Conservation (phyloP, 2,888 invertebrate genomes). For the Hipparchia semele region DNA sequence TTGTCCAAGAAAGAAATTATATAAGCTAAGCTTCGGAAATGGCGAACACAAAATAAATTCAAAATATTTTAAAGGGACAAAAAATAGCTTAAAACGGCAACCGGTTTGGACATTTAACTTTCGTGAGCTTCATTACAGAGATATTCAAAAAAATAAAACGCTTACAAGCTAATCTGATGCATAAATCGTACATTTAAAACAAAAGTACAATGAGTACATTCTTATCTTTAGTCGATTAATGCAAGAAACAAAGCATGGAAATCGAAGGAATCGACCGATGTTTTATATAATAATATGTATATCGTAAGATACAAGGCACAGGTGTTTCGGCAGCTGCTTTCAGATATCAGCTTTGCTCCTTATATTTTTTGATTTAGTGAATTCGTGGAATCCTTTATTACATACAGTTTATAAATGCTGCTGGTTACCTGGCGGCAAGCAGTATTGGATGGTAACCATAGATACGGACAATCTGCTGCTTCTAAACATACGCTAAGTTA, state of each 20-base stretch:
- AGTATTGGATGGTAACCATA: too few relatives aligned
- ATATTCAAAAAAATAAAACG: not conserved
- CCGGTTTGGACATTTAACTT: not conserved
- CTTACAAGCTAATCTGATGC: not conserved
- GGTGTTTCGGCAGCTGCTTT: slow-evolving; percentile 23
- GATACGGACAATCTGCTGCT: too few relatives aligned
- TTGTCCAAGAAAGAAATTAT: not conserved
- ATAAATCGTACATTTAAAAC: not conserved
- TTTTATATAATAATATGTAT: not conserved
- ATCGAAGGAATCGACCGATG: slow-evolving; percentile 2
- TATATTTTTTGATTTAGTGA: slow-evolving; percentile 15
- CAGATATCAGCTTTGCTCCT: slow-evolving; percentile 14
- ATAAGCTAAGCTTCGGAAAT: not conserved
- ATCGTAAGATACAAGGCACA: slow-evolving; percentile 16
- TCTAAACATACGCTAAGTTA: too few relatives aligned
- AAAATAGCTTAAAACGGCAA: not conserved
- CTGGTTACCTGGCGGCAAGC: too few relatives aligned
- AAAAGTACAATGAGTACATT: not conserved
- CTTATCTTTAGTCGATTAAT: slow-evolving; percentile 17
- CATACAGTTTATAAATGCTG: not conserved
- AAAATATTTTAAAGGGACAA: not conserved
- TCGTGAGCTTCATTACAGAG: slow-evolving; percentile 5
- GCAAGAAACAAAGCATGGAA: slow-evolving; percentile 10
- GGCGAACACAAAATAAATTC: not conserved
- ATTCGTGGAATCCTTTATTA: slow-evolving; percentile 6